phyloP scores from a whole-genome alignment of 2,113 vertebrate species.

The Ahaetulla prasina region DNA sequence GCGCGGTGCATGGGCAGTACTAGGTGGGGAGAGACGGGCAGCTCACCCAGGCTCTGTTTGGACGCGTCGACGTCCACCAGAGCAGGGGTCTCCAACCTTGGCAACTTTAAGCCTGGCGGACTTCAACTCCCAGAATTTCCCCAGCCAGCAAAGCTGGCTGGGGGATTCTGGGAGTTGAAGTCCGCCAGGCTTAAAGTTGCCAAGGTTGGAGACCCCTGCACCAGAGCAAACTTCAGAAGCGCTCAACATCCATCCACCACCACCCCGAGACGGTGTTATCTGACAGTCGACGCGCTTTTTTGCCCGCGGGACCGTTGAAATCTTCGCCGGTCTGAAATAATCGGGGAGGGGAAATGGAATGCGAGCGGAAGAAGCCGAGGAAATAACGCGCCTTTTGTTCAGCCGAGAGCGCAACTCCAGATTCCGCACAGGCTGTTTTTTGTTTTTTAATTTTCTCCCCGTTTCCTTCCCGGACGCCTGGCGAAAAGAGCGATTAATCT shows the following conservation, averaged over 20 bases:
- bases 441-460: not conserved
- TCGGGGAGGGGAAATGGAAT: not conserved
- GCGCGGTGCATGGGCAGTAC: not conserved
- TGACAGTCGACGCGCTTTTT: not conserved
- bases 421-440: not conserved
- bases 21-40: not conserved
- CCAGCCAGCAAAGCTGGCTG: too few relatives aligned
- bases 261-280: not conserved
- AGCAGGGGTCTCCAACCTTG: too few relatives aligned
- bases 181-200: too few relatives aligned
- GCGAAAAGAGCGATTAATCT: too few relatives aligned
- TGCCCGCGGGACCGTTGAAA: not conserved
- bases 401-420: not conserved
- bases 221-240: not conserved
- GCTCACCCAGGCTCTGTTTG: not conserved
- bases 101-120: too few relatives aligned
- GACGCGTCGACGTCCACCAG: not conserved
- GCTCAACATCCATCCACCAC: not conserved
- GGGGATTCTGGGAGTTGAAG: too few relatives aligned
- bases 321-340: not conserved
- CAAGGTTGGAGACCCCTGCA: too few relatives aligned
- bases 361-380: not conserved
- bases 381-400: not conserved
- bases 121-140: too few relatives aligned
- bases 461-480: not conserved